These are phyloP conservation scores for Pycnomerus fuliginosus DNA, from an alignment of 2,888 invertebrate species.

Conservation along the genomic window DNA sequence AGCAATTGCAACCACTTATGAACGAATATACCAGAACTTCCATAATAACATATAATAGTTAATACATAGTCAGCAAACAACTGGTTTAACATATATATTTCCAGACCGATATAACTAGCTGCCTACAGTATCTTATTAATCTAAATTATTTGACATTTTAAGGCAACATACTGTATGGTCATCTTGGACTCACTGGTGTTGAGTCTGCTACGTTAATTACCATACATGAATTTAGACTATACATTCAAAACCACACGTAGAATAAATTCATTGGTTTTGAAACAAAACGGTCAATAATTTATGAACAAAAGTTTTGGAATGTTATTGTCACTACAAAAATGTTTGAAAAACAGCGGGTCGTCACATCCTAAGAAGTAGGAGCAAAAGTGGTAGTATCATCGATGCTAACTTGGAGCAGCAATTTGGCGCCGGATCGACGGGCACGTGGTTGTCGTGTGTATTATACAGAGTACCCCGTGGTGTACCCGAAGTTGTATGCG, in stretches of 20 bases:
- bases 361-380: conserved; percentile 39
- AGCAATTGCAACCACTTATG: conserved; percentile 37
- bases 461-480: conserved; percentile 26
- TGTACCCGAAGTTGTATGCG: conserved; percentile 25
- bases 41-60: conserved; percentile 26
- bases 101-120: conserved; percentile 19
- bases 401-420: conserved; percentile 22
- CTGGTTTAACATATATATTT: conserved; percentile 20
- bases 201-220: conserved; percentile 17
- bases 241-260: conserved; percentile 26
- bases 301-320: conserved; percentile 20
- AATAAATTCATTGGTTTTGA: conserved; percentile 14
- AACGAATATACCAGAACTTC: conserved; percentile 22
- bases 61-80: conserved; percentile 26
- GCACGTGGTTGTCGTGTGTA: conserved; percentile 40
- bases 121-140: conserved; percentile 27
- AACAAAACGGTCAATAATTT: conserved; percentile 19
- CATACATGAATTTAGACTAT: conserved; percentile 32
- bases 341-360: conserved; percentile 31
- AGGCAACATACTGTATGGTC: conserved; percentile 48
- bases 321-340: conserved; percentile 49
- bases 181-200: conserved; percentile 11
- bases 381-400: conserved; percentile 27
- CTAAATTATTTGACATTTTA: conserved; percentile 41
- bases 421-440: conserved; percentile 35